phyloP scores from a whole-genome alignment of 2,113 vertebrate species.

The Gorsachius goisagi region DNA sequence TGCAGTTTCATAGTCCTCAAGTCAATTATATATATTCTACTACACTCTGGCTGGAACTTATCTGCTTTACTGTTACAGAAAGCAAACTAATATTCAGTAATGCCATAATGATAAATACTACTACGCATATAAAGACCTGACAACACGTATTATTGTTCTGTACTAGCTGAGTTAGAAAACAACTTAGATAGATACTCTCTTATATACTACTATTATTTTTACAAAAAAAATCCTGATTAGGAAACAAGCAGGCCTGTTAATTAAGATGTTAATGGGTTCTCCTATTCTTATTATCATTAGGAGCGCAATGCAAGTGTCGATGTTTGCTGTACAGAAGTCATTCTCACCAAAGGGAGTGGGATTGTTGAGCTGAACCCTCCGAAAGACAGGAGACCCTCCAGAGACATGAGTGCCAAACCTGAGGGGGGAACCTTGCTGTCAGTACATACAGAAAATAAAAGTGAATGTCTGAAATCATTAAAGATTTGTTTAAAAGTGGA shows the following conservation, averaged over 20 bases:
- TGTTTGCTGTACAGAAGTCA: background rate
- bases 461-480: background rate
- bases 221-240: rapidly evolving
- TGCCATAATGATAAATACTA: background rate
- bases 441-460: background rate
- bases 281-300: background rate
- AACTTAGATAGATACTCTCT: background rate
- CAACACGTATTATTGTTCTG: background rate
- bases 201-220: background rate
- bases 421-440: background rate
- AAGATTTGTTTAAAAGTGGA: background rate
- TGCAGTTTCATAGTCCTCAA: background rate
- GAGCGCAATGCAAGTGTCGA: rapidly evolving
- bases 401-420: slow-evolving; percentile 90
- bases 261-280: background rate
- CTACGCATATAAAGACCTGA: background rate
- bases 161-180: background rate
- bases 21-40: background rate
- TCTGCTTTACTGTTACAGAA: background rate
- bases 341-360: slow-evolving; percentile 84
- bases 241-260: background rate
- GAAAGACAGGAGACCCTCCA: slow-evolving; percentile 81
- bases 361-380: slow-evolving; percentile 85
- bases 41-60: background rate
- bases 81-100: background rate